Base-by-base conservation (phyloP, 1,140 invertebrate genomes). In the Drosophila subpulchrella region DNA sequence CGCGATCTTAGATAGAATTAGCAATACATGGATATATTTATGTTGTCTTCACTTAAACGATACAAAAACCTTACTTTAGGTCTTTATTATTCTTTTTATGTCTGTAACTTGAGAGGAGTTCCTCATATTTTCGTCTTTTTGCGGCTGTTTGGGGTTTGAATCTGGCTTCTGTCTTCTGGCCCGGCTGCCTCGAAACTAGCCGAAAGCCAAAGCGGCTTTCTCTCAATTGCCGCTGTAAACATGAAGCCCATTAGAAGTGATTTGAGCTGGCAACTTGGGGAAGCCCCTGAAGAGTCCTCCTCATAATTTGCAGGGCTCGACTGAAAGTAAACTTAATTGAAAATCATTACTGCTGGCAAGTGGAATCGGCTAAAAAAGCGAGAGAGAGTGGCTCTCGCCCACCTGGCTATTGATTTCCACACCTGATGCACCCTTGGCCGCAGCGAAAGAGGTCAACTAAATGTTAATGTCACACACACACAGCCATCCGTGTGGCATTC, bases 201-300 rank as follows among this genome's bases (percentile, higher is more conserved):
- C 78, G 59, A 74, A 75, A 86, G 71, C 75, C 55, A 88, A 88
- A 88, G 80, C 84, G 80, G 84, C 84, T 88, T 88, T 89, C 71
- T 90, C 81, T 90, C 86, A 91, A 91, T 91, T 91, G 88, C 81
- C 88, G 88, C 82, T 84, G 88, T 91, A 91, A 91, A 91, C 89
- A 91, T 89, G 88, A 91, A 90, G 85, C 81, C 81, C 83, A 89
- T 91, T 91, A 89, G 84, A 89, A 89, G 80, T 89, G 84, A 89
- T 89, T 89, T 89, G 80, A 89, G 84, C 84, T 73, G 75, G 38
- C 80, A 75, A 86, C 65, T 82, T 80, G 62, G 70, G 68, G 84
- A 89, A 89, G 70, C 84, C 84, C 78, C 78, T 80, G 65, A 89
- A 89, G 77, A 30, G 79, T 53, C 47, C 44, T 44, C 57, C 47